These are phyloP conservation scores for Dinocampus coccinellae DNA, from an alignment of 2,888 invertebrate species.

Conservation along the genomic window DNA sequence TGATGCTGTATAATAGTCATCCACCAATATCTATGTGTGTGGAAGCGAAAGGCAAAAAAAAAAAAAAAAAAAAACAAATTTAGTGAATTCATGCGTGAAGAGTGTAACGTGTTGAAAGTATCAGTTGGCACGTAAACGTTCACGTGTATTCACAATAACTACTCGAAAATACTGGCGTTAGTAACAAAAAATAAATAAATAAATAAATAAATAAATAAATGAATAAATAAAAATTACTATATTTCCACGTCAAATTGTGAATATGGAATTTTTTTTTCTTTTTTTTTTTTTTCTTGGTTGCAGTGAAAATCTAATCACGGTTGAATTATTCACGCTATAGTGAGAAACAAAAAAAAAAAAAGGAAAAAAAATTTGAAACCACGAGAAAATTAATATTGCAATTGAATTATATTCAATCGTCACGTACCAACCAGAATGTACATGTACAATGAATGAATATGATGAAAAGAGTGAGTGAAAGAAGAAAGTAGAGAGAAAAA, in stretches of 20 bases:
- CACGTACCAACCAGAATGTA: constrained; percentile 10
- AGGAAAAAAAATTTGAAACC: neutral
- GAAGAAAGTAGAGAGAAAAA: constrained; percentile 10
- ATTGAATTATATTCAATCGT: constrained; percentile 22
- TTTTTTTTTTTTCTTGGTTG: neutral
- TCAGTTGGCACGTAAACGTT: no score
- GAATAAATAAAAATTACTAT: no score
- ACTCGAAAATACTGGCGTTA: no score
- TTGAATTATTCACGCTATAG: no score
- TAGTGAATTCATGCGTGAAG: neutral
- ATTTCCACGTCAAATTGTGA: no score
- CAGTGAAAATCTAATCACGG: neutral
- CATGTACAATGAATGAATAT: neutral
- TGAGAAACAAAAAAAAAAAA: no score
- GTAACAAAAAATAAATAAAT: no score
- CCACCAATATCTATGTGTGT: neutral
- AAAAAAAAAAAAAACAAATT: neutral
- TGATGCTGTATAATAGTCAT: neutral
- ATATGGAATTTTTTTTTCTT: no score
- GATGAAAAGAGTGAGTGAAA: constrained; percentile 21
- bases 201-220: no score
- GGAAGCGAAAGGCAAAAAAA: neutral
- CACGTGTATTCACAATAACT: no score
- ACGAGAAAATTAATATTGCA: constrained; percentile 19
- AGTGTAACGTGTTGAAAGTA: neutral